Base-by-base conservation (phyloP, 2,888 invertebrate species). In the Hydropsyche betteni region DNA sequence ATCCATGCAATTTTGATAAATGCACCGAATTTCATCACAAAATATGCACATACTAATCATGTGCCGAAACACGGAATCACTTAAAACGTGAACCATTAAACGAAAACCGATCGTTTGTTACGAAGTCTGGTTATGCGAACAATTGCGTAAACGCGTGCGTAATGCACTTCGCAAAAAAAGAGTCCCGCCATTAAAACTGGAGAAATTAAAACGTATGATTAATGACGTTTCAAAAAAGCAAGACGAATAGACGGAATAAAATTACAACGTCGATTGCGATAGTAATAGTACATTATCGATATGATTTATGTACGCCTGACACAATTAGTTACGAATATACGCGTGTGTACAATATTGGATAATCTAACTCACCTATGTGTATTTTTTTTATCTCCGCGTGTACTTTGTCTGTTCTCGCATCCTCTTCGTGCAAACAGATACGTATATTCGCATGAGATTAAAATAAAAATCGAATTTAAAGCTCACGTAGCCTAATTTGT, bases 161-260 rank as follows among this genome's bases (percentile, higher is more conserved):
- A 58, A 58, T 58, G 58, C 58, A 14, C 16, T 14, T 53, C 16
- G 53, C 53, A 53, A 53, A 58, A 53, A 58, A 58, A 16, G 24
- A 16, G 24, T 24, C 58, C 16, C 58, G 8, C 58, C 58, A 58
- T 24, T 24, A 24, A 24, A 58, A 58, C 16, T 14, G 24, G 58
- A 58, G 58, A 58, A 58, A 58, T 58, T 58, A 58, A 58, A 58
- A 58, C 58, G 5, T 8, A 58, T 58, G 58, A 58, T 58, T 58
- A 58, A 58, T 58, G 58, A 58, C 16, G 12, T 8, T 34, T 64
- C 36, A 10, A 64, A 36, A 36, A 36, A 7, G 10, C 8, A 64
- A 64, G 64, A 64, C 36, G 36, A 64, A 64, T 64, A 64, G 64
- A 64, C 34, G 64, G 36, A 64, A 64, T 64, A 64, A 64, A 64